Evolutionary conservation across 2,113 vertebrate genomes (phyloP).

Genomic region (Cyanoliseus patagonus): DNA sequence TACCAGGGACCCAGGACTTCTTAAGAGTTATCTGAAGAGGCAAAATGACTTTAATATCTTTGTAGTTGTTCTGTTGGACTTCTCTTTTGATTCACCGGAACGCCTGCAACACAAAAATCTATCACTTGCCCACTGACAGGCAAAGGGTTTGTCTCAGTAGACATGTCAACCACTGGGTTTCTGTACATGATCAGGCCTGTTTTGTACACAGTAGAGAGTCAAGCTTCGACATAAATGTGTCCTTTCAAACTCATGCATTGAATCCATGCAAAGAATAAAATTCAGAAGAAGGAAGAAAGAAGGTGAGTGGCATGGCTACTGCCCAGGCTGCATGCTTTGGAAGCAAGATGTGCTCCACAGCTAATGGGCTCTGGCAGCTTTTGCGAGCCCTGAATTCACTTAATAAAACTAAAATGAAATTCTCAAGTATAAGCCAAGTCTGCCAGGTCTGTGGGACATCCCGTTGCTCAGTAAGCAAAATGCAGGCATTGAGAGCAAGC

Average conservation of each 20-base stretch:
- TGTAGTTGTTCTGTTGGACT: not conserved
- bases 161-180: not conserved
- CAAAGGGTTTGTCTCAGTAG: not conserved
- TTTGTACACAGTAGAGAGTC: not conserved
- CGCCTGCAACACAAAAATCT: not conserved
- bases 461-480: not conserved
- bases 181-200: not conserved
- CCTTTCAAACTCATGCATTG: not conserved
- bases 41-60: not conserved
- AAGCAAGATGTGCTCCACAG: not conserved
- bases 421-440: constrained; percentile 18
- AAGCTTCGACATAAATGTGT: not conserved
- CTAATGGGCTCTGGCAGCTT: constrained; percentile 16
- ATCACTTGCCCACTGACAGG: not conserved
- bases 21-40: not conserved
- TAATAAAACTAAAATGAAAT: constrained; percentile 59
- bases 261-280: not conserved
- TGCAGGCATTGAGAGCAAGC: not conserved
- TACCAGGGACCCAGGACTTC: not conserved
- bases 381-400: constrained; percentile 13
- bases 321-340: not conserved
- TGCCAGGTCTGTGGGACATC: constrained; percentile 28
- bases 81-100: not conserved
- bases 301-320: not conserved
- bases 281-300: not conserved